Conservation (phyloP, 2,888 invertebrate genomes). For the Folsomia candida region DNA sequence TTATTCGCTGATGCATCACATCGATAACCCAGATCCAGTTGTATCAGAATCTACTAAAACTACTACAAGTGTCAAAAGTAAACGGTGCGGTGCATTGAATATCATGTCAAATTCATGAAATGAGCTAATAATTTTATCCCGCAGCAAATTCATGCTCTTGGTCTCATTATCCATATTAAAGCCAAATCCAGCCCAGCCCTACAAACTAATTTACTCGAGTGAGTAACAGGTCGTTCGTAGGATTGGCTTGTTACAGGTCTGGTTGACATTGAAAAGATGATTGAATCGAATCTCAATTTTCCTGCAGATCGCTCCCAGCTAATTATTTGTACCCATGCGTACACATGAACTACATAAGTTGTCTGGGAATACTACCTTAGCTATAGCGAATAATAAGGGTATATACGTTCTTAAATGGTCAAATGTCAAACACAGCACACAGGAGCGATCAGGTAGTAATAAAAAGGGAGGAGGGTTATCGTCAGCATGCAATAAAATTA, state of each 20-base stretch:
- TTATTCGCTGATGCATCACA: background rate
- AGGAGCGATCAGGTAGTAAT: no score
- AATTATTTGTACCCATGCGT: background rate
- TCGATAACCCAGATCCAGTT: background rate
- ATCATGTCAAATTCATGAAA: background rate
- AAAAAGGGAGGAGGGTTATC: background rate
- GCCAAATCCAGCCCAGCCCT: background rate
- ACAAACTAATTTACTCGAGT: background rate
- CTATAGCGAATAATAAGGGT: no score
- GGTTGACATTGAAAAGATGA: background rate
- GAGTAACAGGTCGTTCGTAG: no score
- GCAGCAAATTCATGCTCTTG: background rate
- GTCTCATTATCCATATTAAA: background rate
- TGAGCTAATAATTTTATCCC: no score
- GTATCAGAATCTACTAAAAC: no score
- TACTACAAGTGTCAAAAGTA: no score
- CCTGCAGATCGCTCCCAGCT: background rate
- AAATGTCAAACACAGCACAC: background rate
- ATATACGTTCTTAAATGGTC: no score
- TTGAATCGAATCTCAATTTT: background rate
- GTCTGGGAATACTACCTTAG: no score
- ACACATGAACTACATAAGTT: no score
- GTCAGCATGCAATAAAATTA: no score
- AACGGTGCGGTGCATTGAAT: no score
- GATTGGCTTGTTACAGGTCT: no score